Conservation (phyloP, 1,140 invertebrate species). For the Trigoniulus corallinus region DNA sequence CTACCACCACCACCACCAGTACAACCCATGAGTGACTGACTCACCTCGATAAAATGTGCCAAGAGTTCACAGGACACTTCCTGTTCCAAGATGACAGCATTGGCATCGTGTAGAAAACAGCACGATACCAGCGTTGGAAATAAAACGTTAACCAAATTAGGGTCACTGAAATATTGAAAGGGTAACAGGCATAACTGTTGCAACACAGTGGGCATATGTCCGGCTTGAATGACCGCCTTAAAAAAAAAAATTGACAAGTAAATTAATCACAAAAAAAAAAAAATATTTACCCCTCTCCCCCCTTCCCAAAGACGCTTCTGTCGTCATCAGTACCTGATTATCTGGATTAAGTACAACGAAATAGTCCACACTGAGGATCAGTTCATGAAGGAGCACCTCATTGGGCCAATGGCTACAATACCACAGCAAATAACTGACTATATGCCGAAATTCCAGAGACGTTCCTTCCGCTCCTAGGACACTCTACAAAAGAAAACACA, state of each 20-base stretch:
- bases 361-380: slow-evolving; percentile 60
- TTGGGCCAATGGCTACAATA: slow-evolving; percentile 43
- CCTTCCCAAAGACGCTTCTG: no score
- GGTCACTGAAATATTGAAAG: slow-evolving; percentile 73
- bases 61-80: slow-evolving; percentile 54
- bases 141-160: slow-evolving; percentile 49
- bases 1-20: background rate
- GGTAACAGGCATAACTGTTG: slow-evolving; percentile 78
- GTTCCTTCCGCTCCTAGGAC: slow-evolving; percentile 68
- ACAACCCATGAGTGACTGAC: no score
- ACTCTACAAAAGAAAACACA: slow-evolving; percentile 40
- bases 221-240: slow-evolving; percentile 59
- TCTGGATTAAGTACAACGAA: slow-evolving; percentile 60
- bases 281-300: no score
- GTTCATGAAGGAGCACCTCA: slow-evolving; percentile 43
- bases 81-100: slow-evolving; percentile 50
- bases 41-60: slow-evolving; percentile 26
- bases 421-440: slow-evolving; percentile 65
- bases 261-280: no score
- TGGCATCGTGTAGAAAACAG: slow-evolving; percentile 48
- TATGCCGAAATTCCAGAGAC: slow-evolving; percentile 72
- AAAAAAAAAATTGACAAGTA: slow-evolving; percentile 24
- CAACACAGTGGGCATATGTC: slow-evolving; percentile 62
- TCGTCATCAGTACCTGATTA: slow-evolving; percentile 81
- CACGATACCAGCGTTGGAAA: slow-evolving; percentile 75